phyloP scores from a whole-genome alignment of 2,113 vertebrate species.

The Halcyon malimbica region DNA sequence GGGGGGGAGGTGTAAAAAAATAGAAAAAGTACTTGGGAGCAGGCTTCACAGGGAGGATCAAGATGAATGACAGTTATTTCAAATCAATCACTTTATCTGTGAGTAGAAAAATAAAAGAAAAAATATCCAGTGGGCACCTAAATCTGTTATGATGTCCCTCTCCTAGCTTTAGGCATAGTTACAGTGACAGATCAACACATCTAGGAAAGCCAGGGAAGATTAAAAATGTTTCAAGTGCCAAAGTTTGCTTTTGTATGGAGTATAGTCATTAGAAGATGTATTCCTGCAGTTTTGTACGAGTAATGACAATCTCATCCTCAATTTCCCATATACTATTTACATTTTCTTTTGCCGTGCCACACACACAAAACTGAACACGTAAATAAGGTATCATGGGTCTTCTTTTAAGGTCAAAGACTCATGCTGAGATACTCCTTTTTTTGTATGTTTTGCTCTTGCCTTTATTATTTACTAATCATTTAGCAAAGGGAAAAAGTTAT shows the following conservation, averaged over 20 bases:
- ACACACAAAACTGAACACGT: accelerated
- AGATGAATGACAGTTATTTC: not conserved
- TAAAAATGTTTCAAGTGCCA: not conserved
- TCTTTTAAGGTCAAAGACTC: not conserved
- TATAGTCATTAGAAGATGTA: accelerated
- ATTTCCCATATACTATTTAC: not conserved
- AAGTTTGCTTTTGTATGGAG: not conserved
- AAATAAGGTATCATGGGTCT: not conserved
- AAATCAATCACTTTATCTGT: not conserved
- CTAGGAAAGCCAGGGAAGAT: not conserved
- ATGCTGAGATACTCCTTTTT: not conserved
- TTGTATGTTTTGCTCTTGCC: not conserved
- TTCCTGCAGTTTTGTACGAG: not conserved
- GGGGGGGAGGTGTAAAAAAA: not conserved
- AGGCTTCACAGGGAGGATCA: not conserved
- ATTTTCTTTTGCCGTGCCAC: not conserved
- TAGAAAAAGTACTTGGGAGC: not conserved
- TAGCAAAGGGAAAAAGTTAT: not conserved
- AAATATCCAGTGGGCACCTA: not conserved
- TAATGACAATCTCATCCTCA: not conserved
- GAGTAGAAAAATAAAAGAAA: not conserved
- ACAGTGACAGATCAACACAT: not conserved
- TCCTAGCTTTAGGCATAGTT: not conserved
- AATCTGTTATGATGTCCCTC: not conserved
- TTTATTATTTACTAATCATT: not conserved